Evolutionary conservation across 2,888 invertebrate species (phyloP).

Genomic region (Ephialtes manifestator): DNA sequence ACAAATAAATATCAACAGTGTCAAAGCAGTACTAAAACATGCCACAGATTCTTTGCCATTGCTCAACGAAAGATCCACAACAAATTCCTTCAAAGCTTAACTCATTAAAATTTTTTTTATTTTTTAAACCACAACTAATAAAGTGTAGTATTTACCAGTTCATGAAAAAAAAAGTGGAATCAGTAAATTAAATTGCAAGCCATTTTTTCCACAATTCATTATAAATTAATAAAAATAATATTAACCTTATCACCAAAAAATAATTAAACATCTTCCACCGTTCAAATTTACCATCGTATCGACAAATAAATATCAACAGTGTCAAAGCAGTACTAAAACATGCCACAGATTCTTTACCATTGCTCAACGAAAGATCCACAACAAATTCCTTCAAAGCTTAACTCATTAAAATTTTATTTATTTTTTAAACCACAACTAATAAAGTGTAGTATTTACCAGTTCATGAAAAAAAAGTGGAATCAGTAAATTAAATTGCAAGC

Average conservation of each 20-base stretch:
- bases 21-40: background rate
- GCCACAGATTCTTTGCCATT: background rate
- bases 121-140: background rate
- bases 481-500: no score
- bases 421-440: background rate
- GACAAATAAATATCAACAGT: background rate
- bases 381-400: background rate
- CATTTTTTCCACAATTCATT: no score
- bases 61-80: background rate
- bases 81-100: background rate
- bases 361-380: background rate
- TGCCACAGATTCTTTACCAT: background rate
- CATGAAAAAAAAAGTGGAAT: no score
- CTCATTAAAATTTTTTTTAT: slow-evolving; percentile 10
- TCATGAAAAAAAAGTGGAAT: no score
- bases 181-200: no score
- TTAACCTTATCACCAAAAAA: no score
- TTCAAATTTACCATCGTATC: no score
- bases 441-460: slow-evolving; percentile 72
- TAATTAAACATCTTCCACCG: no score
- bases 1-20: background rate
- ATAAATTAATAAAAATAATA: no score
- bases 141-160: slow-evolving; percentile 72
- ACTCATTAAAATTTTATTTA: slow-evolving; percentile 11
- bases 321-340: background rate